These are phyloP conservation scores for Oncopeltus fasciatus DNA, from an alignment of 1,140 invertebrate genomes.

Conservation along the genomic window DNA sequence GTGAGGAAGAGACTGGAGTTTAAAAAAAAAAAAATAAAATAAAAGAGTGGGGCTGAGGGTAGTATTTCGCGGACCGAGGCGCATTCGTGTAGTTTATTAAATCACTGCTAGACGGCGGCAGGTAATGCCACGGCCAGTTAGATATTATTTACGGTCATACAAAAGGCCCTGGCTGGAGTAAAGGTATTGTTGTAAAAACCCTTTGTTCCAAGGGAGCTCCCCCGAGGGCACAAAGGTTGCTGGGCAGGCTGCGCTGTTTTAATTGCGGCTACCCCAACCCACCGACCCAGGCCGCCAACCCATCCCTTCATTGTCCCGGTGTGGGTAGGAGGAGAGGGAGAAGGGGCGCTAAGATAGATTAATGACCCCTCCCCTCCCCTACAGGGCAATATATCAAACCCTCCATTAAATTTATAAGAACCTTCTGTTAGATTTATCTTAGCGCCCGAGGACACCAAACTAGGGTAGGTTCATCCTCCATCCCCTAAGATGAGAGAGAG, in stretches of 20 bases:
- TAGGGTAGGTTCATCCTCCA: background rate
- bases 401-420: conserved; percentile 6
- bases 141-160: conserved; percentile 1
- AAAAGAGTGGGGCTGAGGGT: background rate
- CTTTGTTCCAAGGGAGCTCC: conserved; percentile 1
- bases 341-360: background rate
- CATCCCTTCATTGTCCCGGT: too few relatives aligned
- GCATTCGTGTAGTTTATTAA: conserved; percentile 5
- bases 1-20: background rate
- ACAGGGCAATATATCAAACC: background rate
- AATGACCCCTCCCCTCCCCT: background rate
- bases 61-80: conserved; percentile 1
- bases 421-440: conserved; percentile 6
- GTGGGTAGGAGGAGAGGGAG: background rate
- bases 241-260: background rate
- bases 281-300: background rate
- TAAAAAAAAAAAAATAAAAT: background rate
- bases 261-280: background rate
- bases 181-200: conserved; percentile 2
- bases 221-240: background rate
- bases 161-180: background rate
- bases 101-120: background rate
- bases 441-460: background rate
- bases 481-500: too few relatives aligned
- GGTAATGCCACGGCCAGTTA: conserved; percentile 4